phyloP scores from a whole-genome alignment of 2,797 vertebrate genomes.

The Takifugu ocellatus region DNA sequence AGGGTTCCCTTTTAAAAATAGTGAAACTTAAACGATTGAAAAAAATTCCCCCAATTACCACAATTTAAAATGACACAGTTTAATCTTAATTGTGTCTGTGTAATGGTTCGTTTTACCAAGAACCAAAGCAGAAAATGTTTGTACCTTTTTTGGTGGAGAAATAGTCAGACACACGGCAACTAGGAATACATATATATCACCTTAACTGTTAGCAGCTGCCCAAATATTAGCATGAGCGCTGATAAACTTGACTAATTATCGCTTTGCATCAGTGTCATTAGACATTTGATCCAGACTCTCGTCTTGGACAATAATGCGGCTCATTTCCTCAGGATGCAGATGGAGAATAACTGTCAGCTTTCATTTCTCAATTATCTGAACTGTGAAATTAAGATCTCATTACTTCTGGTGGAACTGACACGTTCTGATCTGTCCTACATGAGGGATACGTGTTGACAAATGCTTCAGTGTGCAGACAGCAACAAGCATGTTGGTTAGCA shows the following conservation, averaged over 20 bases:
- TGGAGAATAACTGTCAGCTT: conserved; percentile 12
- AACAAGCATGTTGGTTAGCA: not conserved
- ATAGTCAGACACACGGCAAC: too few species aligned
- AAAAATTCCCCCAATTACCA: too few species aligned
- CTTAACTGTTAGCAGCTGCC: not conserved
- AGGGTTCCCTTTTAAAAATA: too few species aligned
- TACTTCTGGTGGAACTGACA: not conserved
- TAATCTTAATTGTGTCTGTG: too few species aligned
- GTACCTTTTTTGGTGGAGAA: too few species aligned
- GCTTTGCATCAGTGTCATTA: conserved; percentile 3
- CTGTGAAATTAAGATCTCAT: conserved; percentile 10
- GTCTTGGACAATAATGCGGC: conserved; percentile 1
- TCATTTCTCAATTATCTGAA: conserved; percentile 13
- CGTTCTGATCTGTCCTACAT: conserved; percentile 5
- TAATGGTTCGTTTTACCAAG: too few species aligned
- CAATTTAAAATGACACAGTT: too few species aligned
- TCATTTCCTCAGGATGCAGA: conserved; percentile 15
- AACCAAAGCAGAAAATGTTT: too few species aligned
- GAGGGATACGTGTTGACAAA: not conserved
- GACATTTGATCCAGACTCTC: not conserved
- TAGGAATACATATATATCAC: too few species aligned
- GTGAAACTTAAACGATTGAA: too few species aligned
- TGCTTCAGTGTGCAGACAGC: not conserved
- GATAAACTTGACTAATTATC: conserved; percentile 12
- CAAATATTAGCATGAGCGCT: not conserved